Percentiles rank a stretch among this genome's conserved stretches.
Evolutionary conservation across 2,888 invertebrate genomes (phyloP).

Genomic region (Synergus itoensis): DNA sequence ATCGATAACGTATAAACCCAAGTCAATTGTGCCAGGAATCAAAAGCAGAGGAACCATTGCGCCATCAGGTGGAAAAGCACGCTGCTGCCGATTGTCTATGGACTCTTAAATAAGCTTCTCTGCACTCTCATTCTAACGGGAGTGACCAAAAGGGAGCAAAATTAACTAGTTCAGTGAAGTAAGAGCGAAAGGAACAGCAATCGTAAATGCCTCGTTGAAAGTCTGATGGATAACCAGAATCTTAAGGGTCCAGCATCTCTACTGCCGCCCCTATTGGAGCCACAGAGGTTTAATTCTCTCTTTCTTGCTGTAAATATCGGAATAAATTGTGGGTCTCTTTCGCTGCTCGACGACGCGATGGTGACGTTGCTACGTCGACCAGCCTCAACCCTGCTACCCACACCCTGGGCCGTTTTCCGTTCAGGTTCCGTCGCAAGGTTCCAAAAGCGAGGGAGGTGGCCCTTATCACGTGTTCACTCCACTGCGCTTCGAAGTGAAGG

Average conservation of each 20-base stretch:
- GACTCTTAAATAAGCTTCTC: slow-evolving; percentile 55
- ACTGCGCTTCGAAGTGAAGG: slow-evolving; percentile 72
- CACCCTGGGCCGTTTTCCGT: slow-evolving; percentile 46
- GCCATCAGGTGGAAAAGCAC: neutral
- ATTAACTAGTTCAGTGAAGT: slow-evolving; percentile 50
- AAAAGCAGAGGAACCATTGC: neutral
- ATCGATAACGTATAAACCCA: neutral
- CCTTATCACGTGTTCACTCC: slow-evolving; percentile 75
- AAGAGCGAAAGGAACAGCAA: slow-evolving; percentile 54
- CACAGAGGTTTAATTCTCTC: slow-evolving; percentile 60
- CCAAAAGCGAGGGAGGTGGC: slow-evolving; percentile 62
- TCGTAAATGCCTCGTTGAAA: slow-evolving; percentile 68
- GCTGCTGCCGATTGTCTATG: slow-evolving; percentile 57
- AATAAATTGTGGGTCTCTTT: slow-evolving; percentile 71
- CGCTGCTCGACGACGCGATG: slow-evolving; percentile 51
- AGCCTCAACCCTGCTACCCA: slow-evolving; percentile 44
- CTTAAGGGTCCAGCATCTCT: neutral
- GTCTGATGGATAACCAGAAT: slow-evolving; percentile 60
- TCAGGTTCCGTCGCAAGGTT: slow-evolving; percentile 9
- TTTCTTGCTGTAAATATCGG: slow-evolving; percentile 71
- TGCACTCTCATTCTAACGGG: neutral
- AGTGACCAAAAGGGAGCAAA: slow-evolving; percentile 23
- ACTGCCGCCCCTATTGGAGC: slow-evolving; percentile 50
- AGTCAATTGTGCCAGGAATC: slow-evolving; percentile 5
- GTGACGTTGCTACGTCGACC: neutral